Conservation (phyloP, 2,797 vertebrate genomes). For the Artibeus lituratus region DNA sequence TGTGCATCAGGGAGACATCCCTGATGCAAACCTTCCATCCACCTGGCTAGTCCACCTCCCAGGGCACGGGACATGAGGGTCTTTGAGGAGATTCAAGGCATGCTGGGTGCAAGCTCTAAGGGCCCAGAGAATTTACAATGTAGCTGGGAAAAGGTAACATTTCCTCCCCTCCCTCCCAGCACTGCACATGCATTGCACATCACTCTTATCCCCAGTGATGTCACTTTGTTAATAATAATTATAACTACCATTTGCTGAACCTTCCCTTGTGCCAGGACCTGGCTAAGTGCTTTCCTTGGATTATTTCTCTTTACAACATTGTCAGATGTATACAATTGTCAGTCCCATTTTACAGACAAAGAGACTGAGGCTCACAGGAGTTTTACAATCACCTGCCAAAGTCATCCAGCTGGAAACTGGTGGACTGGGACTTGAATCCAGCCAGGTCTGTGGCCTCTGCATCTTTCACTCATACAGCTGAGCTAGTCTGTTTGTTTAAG, state of each 20-base stretch:
- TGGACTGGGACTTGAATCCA: not conserved
- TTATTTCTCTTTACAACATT: not conserved
- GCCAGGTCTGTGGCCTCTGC: not conserved
- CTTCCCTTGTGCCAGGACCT: not conserved
- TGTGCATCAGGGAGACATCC: not conserved
- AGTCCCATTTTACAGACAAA: not conserved
- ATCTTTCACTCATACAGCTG: not conserved
- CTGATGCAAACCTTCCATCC: not conserved
- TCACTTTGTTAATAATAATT: not conserved
- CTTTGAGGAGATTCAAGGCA: not conserved
- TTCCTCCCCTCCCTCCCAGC: not conserved
- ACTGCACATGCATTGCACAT: not conserved
- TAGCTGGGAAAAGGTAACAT: not conserved
- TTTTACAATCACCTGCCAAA: not conserved
- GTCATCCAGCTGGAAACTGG: not conserved
- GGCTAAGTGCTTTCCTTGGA: not conserved
- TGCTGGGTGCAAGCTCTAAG: not conserved
- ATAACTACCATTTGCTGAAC: not conserved
- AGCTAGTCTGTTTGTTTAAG: not conserved
- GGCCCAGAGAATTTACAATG: not conserved
- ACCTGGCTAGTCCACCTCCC: not conserved
- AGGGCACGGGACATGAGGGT: not conserved
- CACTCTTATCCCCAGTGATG: not conserved
- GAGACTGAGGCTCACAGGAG: not conserved
- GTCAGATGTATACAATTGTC: not conserved